Conservation (phyloP, 1,140 invertebrate species). For the Drosophila parabipectinata region DNA sequence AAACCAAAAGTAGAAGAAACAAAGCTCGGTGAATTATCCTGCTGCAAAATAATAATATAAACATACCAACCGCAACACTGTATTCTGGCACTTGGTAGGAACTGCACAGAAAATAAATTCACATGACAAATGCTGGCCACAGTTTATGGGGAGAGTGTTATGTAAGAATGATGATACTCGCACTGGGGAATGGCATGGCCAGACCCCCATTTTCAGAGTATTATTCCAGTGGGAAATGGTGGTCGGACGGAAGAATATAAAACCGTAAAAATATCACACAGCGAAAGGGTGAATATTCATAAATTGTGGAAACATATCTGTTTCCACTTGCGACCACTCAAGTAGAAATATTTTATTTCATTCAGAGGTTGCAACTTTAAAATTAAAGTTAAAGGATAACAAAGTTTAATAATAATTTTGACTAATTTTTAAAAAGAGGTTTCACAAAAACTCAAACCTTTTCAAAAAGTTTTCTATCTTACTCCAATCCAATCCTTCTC, state of each 20-base stretch:
- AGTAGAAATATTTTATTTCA: not conserved
- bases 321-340: not conserved
- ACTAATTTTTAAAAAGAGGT: no score
- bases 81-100: constrained; percentile 25
- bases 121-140: constrained; percentile 27
- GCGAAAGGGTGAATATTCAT: not conserved
- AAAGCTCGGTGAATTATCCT: constrained; percentile 17
- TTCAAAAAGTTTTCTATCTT: no score
- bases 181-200: not conserved
- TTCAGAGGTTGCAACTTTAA: not conserved
- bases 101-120: constrained; percentile 46
- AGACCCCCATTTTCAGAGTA: not conserved
- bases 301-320: constrained; percentile 3
- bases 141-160: constrained; percentile 36
- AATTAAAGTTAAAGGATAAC: not conserved
- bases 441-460: no score
- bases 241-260: not conserved
- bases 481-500: not conserved
- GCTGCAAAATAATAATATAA: constrained; percentile 9
- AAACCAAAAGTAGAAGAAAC: constrained; percentile 9
- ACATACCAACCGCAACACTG: constrained; percentile 29
- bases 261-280: not conserved
- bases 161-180: constrained; percentile 10
- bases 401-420: no score
- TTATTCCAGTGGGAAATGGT: constrained; percentile 10